Conservation (phyloP, 2,888 invertebrate species). For the Rotaria magnacalcarata region DNA sequence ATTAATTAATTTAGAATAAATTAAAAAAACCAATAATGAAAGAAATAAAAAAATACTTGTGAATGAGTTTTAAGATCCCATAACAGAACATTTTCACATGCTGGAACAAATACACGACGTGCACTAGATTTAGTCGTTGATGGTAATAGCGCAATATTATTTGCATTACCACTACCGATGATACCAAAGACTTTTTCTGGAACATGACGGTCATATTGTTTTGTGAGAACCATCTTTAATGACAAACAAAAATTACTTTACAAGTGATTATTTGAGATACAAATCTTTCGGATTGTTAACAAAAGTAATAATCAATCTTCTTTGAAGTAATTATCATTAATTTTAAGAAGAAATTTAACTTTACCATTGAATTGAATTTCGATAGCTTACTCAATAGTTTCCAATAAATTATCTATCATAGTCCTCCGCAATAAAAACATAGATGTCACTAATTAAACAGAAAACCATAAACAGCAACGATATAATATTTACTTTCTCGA, state of each 20-base stretch:
- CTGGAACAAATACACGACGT: constrained; percentile 80
- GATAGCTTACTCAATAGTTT: neutral
- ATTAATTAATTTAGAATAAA: constrained; percentile 48
- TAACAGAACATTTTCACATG: constrained; percentile 83
- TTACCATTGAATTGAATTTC: neutral
- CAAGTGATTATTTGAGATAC: too few relatives aligned
- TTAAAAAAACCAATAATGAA: neutral
- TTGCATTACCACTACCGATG: constrained; percentile 67
- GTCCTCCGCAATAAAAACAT: neutral
- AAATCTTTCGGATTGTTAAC: too few relatives aligned
- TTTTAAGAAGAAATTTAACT: too few relatives aligned
- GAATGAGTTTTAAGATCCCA: constrained; percentile 85
- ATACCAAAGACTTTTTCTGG: constrained; percentile 80
- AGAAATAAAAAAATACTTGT: constrained; percentile 64
- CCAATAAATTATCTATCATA: neutral
- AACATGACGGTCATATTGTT: constrained; percentile 84
- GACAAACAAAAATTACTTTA: neutral
- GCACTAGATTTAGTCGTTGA: constrained; percentile 59
- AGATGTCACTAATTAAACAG: neutral
- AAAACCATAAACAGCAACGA: neutral
- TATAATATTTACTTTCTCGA: neutral
- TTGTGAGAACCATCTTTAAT: constrained; percentile 63
- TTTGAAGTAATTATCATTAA: too few relatives aligned
- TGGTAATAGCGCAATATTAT: constrained; percentile 70
- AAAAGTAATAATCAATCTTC: too few relatives aligned